phyloP scores from a whole-genome alignment of 2,113 vertebrate species.

The Excalfactoria chinensis region DNA sequence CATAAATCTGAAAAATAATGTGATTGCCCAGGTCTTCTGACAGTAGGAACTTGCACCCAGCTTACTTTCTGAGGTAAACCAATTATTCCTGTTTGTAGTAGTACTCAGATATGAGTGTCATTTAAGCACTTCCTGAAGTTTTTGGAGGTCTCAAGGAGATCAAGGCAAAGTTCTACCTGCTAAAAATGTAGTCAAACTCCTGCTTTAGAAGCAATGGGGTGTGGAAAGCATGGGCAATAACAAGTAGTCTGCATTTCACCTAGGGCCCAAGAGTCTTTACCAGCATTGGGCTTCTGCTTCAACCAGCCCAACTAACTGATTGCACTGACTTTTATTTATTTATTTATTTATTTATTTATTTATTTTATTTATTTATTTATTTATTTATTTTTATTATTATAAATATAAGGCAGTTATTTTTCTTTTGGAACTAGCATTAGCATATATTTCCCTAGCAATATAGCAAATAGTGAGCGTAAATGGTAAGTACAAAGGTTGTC shows the following conservation, averaged over 20 bases:
- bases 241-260: neutral
- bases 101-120: neutral
- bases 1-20: neutral
- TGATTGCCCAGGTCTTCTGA: neutral
- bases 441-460: neutral
- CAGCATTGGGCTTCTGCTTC: neutral
- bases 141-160: neutral
- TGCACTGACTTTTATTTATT: neutral
- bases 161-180: neutral
- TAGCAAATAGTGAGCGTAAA: neutral
- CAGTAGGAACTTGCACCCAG: neutral
- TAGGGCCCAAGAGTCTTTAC: neutral
- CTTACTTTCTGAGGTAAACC: neutral
- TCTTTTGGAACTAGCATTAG: neutral
- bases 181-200: neutral
- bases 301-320: neutral
- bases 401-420: neutral
- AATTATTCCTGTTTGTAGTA: neutral
- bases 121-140: neutral
- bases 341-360: neutral
- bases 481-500: neutral
- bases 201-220: neutral
- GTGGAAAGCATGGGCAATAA: neutral
- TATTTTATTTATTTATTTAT: neutral
- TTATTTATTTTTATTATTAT: neutral